Evolutionary conservation across 2,113 vertebrate genomes (phyloP), one percentile per base, ranked within the genome.

Genomic region (Orientallactaga bullata): DNA sequence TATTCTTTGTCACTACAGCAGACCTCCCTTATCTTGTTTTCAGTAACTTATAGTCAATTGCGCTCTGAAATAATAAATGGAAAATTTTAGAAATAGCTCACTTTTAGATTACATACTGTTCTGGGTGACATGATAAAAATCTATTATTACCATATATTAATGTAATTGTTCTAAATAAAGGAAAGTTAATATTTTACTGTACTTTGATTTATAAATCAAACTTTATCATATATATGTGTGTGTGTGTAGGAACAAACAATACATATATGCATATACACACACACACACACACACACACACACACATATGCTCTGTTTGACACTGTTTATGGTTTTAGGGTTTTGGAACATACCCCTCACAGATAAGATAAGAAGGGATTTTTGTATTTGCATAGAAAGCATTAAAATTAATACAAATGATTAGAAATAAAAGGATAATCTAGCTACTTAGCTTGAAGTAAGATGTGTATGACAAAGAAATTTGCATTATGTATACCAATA

Each of bases 361-460:
- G 32, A 76, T 76, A 66, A 68, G 12, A n/a, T n/a, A n/a, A n/a
- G n/a, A n/a, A 32, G n/a, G 65, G n/a, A 21, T 24, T 32, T 47
- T 28, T 82, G 15, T 6, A 77, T 85, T 88, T 90, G 24, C 24
- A 79, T 77, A 85, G 76, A 85, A 94, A 89, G n/a, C 2, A 35
- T 13, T 5, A 69, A 83, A 90, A 37, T 60, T 35, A 35, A 86
- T 72, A 72, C 12, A 94, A 80, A 61, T 85, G 82, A 81, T 71
- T 93, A 92, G 79, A 87, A 89, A 73, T 90, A 81, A 69, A 60
- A 82, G 47, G 3, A 82, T 20, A 93, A 69, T 89, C 89, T 82
- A 88, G 24, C 39, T 26, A 91, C 47, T 80, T 80, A 91, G 23
- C n/a, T 82, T 85, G 51, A 73, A 87, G 65, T 77, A 83, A 94